Conservation (phyloP, 2,113 vertebrate genomes). For the Microtus pennsylvanicus region DNA sequence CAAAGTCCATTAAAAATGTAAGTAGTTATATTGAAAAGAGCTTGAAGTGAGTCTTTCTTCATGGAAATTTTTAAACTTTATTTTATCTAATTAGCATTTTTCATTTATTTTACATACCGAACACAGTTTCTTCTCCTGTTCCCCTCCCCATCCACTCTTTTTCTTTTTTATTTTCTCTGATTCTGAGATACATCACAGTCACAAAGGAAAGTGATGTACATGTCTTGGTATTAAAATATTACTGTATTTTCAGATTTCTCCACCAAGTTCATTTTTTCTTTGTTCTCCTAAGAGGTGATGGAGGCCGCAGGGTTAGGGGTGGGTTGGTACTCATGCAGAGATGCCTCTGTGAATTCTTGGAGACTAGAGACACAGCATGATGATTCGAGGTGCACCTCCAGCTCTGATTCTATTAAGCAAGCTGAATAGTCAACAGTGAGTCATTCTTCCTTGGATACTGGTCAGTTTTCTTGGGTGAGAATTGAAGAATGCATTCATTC, state of each 20-base stretch:
- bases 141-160: too few relatives aligned
- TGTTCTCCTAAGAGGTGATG: background rate
- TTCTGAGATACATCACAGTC: background rate
- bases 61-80: background rate
- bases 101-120: too few relatives aligned
- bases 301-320: rapidly evolving
- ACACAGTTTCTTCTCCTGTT: too few relatives aligned
- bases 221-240: background rate
- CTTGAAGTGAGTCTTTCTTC: background rate
- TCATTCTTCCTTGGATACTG: background rate
- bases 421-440: background rate
- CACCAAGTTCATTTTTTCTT: background rate
- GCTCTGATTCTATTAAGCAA: background rate
- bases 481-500: background rate
- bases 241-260: background rate
- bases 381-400: background rate
- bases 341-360: background rate
- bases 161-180: background rate
- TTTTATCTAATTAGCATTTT: too few relatives aligned
- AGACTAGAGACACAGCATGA: background rate
- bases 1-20: background rate
- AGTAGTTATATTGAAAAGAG: background rate
- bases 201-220: background rate
- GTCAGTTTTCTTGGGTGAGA: constrained; percentile 32
- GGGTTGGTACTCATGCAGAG: background rate